Evolutionary conservation across 2,797 vertebrate species (phyloP).

Genomic region (Sebastes vulpes): DNA sequence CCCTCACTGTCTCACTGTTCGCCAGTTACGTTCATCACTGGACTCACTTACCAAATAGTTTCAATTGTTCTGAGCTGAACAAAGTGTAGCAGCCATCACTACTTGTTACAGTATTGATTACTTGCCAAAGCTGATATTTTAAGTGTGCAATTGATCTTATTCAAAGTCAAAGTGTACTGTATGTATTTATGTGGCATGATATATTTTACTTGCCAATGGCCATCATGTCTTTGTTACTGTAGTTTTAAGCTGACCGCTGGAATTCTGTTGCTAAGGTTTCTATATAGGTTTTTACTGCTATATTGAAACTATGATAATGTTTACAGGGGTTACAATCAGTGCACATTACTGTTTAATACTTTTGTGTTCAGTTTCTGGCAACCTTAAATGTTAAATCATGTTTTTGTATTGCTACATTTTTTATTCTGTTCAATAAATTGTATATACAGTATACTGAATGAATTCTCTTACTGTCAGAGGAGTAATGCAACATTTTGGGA

Average conservation of each 20-base stretch:
- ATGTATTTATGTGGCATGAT: conserved; percentile 2
- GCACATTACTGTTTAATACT: not conserved
- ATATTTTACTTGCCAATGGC: not conserved
- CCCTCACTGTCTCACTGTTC: not conserved
- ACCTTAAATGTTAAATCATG: not conserved
- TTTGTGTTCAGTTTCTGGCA: not conserved
- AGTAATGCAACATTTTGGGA: not conserved
- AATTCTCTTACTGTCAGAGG: not conserved
- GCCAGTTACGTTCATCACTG: not conserved
- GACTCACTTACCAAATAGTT: not conserved
- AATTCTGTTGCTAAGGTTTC: not conserved
- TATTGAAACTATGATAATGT: conserved; percentile 6
- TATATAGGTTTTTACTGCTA: not conserved
- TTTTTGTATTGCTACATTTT: not conserved
- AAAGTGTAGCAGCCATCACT: not conserved
- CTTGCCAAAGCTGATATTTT: not conserved
- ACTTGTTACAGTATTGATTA: conserved; percentile 14
- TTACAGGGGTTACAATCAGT: conserved; percentile 13
- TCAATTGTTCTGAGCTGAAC: not conserved
- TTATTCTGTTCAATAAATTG: conserved; percentile 25
- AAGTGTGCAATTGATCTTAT: not conserved
- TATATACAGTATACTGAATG: not conserved
- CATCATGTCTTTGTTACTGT: conserved; percentile 5
- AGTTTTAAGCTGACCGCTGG: not conserved
- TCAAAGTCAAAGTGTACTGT: not conserved